These are phyloP conservation scores for Leptinotarsa rubiginosa DNA, from an alignment of 2,888 invertebrate species.

Conservation along the genomic window DNA sequence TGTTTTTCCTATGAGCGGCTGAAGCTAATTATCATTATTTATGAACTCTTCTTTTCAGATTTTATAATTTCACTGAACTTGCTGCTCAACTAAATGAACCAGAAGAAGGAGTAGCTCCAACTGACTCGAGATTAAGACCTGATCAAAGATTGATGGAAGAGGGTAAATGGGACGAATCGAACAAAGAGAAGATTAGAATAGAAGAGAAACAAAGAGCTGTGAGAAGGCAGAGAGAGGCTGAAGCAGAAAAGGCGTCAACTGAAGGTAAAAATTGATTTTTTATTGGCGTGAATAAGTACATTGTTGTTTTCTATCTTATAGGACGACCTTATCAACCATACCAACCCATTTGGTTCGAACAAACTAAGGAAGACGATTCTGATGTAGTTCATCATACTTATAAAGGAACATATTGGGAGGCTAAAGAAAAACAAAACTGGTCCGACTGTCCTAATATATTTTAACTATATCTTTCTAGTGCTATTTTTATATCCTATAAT, in stretches of 20 bases:
- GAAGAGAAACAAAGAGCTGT: slow-evolving; percentile 95
- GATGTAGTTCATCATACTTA: slow-evolving; percentile 85
- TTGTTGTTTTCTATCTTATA: slow-evolving; percentile 44
- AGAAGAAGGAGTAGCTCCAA: slow-evolving; percentile 91
- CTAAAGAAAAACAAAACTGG: slow-evolving; percentile 92
- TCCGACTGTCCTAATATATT: slow-evolving; percentile 91
- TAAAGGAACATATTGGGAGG: slow-evolving; percentile 92
- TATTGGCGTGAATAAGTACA: background rate
- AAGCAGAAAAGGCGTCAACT: slow-evolving; percentile 78
- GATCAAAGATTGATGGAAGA: slow-evolving; percentile 99
- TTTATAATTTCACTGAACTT: slow-evolving; percentile 94
- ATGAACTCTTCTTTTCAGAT: slow-evolving; percentile 58
- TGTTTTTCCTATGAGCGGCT: no score
- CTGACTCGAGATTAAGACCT: slow-evolving; percentile 88
- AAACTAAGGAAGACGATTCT: slow-evolving; percentile 80
- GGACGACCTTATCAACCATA: slow-evolving; percentile 77
- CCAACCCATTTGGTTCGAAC: slow-evolving; percentile 91
- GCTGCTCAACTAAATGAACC: slow-evolving; percentile 97
- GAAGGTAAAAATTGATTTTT: slow-evolving; percentile 62
- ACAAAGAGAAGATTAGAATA: slow-evolving; percentile 83
- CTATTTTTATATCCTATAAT: slow-evolving; percentile 39
- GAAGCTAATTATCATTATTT: background rate
- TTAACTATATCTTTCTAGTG: slow-evolving; percentile 61
- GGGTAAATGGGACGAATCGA: slow-evolving; percentile 92
- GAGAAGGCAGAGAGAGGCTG: slow-evolving; percentile 82